phyloP scores from a whole-genome alignment of 2,113 vertebrate species.

The Aegotheles bennettii region DNA sequence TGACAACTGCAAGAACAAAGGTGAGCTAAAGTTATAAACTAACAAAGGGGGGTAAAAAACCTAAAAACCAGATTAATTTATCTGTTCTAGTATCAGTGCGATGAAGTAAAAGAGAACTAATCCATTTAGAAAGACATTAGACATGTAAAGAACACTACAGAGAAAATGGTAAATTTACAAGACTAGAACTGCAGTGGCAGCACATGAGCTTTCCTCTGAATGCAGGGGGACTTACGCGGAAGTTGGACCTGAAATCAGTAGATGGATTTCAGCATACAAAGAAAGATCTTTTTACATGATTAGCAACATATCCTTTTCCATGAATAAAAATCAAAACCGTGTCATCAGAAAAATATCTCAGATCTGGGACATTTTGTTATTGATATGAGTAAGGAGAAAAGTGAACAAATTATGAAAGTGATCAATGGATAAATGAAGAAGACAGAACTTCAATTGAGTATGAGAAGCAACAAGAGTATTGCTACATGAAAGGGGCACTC shows the following conservation, averaged over 20 bases:
- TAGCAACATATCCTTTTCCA: not conserved
- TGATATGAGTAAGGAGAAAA: not conserved
- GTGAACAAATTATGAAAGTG: not conserved
- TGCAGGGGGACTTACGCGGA: not conserved
- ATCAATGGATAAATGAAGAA: not conserved
- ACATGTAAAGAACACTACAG: not conserved
- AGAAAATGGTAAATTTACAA: not conserved
- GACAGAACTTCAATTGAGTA: no score
- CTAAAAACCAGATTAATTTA: not conserved
- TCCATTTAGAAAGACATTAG: not conserved
- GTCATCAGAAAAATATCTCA: not conserved
- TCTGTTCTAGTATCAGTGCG: not conserved
- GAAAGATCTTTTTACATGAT: not conserved
- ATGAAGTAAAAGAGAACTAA: not conserved
- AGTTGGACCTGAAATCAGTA: not conserved
- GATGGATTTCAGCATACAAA: not conserved
- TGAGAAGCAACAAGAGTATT: not conserved
- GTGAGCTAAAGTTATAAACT: not conserved
- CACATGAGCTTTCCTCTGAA: not conserved
- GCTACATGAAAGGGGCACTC: not conserved
- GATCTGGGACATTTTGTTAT: not conserved
- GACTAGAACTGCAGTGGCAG: not conserved
- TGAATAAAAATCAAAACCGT: not conserved
- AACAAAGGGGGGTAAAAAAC: not conserved
- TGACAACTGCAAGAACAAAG: not conserved